Conservation (phyloP, 2,888 invertebrate genomes). For the Eurois occulta region DNA sequence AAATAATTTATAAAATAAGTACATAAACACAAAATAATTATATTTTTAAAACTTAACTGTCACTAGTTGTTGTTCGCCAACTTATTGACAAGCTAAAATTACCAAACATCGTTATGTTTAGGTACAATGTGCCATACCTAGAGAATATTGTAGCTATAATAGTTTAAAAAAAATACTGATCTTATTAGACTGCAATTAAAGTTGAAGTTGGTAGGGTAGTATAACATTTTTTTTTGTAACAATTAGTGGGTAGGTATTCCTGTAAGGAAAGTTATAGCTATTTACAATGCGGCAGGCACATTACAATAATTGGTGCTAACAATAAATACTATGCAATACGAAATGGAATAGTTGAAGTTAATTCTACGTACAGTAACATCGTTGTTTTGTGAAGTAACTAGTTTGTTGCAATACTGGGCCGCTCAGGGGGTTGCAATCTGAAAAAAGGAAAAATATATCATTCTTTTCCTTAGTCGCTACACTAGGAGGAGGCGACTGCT, state of each 20-base stretch:
- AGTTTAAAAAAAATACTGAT: conserved; percentile 8
- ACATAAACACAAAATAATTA: conserved; percentile 39
- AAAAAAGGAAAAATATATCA: conserved; percentile 46
- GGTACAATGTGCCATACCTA: conserved; percentile 20
- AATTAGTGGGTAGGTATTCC: background rate
- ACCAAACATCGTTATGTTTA: conserved; percentile 10
- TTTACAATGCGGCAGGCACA: conserved; percentile 48
- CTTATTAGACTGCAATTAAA: background rate
- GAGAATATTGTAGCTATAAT: background rate
- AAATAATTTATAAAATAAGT: conserved; percentile 53
- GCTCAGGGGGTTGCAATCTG: conserved; percentile 82
- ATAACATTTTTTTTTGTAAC: background rate
- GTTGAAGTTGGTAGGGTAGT: background rate
- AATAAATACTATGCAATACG: conserved; percentile 68
- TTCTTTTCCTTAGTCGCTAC: background rate
- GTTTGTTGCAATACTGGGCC: conserved; percentile 63
- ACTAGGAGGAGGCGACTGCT: background rate
- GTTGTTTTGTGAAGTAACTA: conserved; percentile 64
- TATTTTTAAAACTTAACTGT: conserved; percentile 32
- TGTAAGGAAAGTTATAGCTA: conserved; percentile 12
- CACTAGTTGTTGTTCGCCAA: conserved; percentile 50
- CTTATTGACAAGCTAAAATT: conserved; percentile 33
- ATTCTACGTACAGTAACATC: conserved; percentile 63
- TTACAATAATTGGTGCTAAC: conserved; percentile 34
- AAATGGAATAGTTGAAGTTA: conserved; percentile 67